Percentiles rank a stretch among this genome's conserved stretches.
These are phyloP conservation scores for Scrobipalpa atriplicella DNA, from an alignment of 2,888 invertebrate species.

Conservation along the genomic window DNA sequence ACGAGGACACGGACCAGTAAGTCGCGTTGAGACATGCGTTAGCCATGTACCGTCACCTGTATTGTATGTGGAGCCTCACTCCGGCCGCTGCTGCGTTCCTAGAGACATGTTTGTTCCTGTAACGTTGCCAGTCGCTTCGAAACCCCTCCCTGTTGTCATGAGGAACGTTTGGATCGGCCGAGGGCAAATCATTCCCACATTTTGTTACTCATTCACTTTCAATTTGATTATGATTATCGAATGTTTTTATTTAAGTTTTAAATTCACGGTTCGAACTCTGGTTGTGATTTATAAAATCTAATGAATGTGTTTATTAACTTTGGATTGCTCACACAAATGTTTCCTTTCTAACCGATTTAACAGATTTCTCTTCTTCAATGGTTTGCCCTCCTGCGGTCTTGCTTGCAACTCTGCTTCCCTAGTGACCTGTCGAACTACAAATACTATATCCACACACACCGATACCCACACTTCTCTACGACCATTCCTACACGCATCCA, in stretches of 20 bases:
- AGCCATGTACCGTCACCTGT: slow-evolving; percentile 52
- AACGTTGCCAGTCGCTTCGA: slow-evolving; percentile 58
- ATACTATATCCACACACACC: slow-evolving; percentile 40
- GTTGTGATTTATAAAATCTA: neutral
- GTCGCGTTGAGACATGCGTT: slow-evolving; percentile 78
- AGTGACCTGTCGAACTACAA: slow-evolving; percentile 37
- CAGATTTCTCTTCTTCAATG: slow-evolving; percentile 32
- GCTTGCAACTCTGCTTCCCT: slow-evolving; percentile 51
- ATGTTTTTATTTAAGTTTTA: neutral
- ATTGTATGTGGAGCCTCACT: slow-evolving; percentile 57
- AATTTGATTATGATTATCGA: neutral
- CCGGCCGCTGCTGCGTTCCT: slow-evolving; percentile 65
- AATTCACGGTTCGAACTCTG: neutral
- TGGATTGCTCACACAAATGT: neutral
- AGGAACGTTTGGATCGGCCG: slow-evolving; percentile 47
- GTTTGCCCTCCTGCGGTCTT: slow-evolving; percentile 49
- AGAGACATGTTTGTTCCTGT: slow-evolving; percentile 65
- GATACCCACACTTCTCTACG: slow-evolving; percentile 44
- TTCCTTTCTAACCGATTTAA: neutral
- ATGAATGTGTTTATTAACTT: neutral
- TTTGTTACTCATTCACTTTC: neutral
- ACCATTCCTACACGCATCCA: slow-evolving; percentile 42
- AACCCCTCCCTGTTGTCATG: slow-evolving; percentile 53
- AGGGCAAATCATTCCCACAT: slow-evolving; percentile 53
- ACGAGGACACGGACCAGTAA: slow-evolving; percentile 99